Evolutionary conservation across 1,140 invertebrate species (phyloP).

Genomic region (Atta colombica): DNA sequence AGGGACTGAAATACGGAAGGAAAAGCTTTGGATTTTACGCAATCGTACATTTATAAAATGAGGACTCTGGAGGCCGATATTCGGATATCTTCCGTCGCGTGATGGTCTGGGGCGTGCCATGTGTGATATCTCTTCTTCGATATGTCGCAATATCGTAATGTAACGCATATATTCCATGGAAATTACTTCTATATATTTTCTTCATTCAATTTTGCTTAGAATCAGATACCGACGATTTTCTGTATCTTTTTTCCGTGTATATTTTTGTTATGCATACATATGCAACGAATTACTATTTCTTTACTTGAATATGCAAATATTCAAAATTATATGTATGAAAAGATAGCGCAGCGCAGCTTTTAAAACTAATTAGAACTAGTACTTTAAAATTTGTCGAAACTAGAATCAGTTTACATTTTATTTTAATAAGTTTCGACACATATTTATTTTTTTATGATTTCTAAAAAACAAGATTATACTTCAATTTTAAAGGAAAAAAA

Average conservation of each 20-base stretch:
- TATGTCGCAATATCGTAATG: constrained; percentile 68
- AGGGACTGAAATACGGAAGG: constrained; percentile 55
- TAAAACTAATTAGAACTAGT: background rate
- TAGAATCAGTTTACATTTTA: constrained; percentile 16
- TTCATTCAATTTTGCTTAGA: constrained; percentile 20
- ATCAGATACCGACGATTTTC: constrained; percentile 20
- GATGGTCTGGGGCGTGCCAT: constrained; percentile 59
- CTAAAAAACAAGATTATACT: constrained; percentile 1
- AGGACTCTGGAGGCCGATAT: constrained; percentile 65
- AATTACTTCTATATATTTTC: constrained; percentile 37
- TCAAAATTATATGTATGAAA: constrained; percentile 12
- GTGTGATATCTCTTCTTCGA: constrained; percentile 72
- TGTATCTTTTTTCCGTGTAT: background rate
- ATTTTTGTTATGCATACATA: background rate
- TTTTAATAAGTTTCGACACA: background rate
- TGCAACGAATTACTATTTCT: constrained; percentile 37
- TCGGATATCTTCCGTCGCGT: constrained; percentile 66
- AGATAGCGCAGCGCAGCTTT: background rate
- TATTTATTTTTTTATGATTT: constrained; percentile 6
- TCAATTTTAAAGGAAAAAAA: background rate
- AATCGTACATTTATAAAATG: constrained; percentile 70
- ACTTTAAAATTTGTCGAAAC: background rate
- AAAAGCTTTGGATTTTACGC: constrained; percentile 54
- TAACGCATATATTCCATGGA: constrained; percentile 13
- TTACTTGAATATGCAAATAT: background rate